Base-by-base conservation (phyloP, 2,888 invertebrate species). In the Pristionchus arcanus region DNA sequence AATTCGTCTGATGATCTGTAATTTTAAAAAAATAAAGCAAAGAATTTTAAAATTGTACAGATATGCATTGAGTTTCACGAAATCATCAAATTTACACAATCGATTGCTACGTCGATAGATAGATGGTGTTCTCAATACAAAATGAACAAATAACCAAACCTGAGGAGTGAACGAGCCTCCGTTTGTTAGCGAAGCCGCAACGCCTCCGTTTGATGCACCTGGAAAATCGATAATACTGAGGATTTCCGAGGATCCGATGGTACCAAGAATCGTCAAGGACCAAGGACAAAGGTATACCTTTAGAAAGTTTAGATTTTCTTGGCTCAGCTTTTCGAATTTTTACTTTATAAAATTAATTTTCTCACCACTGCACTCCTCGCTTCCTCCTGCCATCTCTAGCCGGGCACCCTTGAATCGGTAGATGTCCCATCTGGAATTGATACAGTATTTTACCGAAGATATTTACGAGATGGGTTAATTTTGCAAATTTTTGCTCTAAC, bases 371-470 rank as follows among this genome's bases (percentile, higher is more conserved):
- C 81, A 85, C 84, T 85, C 84, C 21, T 59, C 84, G 31, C 59
- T 77, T 3, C 88, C 81, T 25, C 55, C 77, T 2, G 88, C 91
- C 74, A 90, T 91, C 37, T 90, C 90, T 84, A 91, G 77, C 59
- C 90, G 89, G 21, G 90, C 83, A 21, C 90, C 89, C 77, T 91
- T 90, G 90, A 91, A 91, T 11, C 91, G 90, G 68, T 91, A 91
- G 19, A 91, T 90, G 87, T 91, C 91, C 91, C 91, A 91, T 74
- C 91, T 90, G 74, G 31, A 90, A 71, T 9, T 9, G 49, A 4
- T 71, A 53, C 87, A 2, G n/a, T 74, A 53, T 55, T n/a, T n/a
- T n/a, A n/a, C n/a, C n/a, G n/a, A n/a, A n/a, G n/a, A n/a, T n/a
- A n/a, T n/a, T n/a, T n/a, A n/a, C n/a, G n/a, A n/a, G n/a, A n/a